phyloP scores from a whole-genome alignment of 2,797 vertebrate genomes.

The Myripristis murdjan region DNA sequence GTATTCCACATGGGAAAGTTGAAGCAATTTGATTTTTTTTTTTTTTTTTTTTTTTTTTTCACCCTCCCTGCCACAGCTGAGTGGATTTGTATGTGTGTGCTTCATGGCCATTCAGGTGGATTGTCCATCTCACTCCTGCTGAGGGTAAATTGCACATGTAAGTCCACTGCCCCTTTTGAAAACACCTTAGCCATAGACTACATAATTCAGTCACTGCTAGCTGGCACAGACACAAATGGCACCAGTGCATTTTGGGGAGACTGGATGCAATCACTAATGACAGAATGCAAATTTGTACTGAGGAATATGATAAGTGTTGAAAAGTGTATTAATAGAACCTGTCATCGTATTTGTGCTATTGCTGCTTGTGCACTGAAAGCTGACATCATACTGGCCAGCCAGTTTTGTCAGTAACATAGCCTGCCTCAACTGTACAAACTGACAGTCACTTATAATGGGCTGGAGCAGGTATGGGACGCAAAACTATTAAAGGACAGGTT shows the following conservation, averaged over 20 bases:
- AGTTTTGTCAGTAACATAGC: slow-evolving; percentile 31
- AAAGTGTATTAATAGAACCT: slow-evolving; percentile 4
- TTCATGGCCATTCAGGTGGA: neutral
- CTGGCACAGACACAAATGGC: slow-evolving; percentile 15
- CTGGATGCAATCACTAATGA: slow-evolving; percentile 38
- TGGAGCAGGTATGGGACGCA: neutral
- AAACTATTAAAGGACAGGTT: too few relatives aligned
- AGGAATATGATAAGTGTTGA: slow-evolving; percentile 8
- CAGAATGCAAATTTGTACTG: slow-evolving; percentile 34
- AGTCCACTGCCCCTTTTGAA: slow-evolving; percentile 32
- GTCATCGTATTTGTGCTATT: slow-evolving; percentile 10
- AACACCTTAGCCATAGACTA: slow-evolving; percentile 26
- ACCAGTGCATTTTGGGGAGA: slow-evolving; percentile 29
- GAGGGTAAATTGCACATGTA: neutral
- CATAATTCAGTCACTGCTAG: neutral
- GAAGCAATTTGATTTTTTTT: too few relatives aligned
- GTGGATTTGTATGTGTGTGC: too few relatives aligned
- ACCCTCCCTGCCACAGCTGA: too few relatives aligned
- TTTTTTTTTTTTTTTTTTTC: too few relatives aligned
- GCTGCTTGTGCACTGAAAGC: slow-evolving; percentile 12
- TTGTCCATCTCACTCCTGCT: neutral
- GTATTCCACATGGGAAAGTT: too few relatives aligned
- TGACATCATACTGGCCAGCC: slow-evolving; percentile 11
- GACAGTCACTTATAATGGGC: slow-evolving; percentile 31
- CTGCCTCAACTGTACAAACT: slow-evolving; percentile 28